phyloP scores from a whole-genome alignment of 2,113 vertebrate genomes.

The Scolopax mira region DNA sequence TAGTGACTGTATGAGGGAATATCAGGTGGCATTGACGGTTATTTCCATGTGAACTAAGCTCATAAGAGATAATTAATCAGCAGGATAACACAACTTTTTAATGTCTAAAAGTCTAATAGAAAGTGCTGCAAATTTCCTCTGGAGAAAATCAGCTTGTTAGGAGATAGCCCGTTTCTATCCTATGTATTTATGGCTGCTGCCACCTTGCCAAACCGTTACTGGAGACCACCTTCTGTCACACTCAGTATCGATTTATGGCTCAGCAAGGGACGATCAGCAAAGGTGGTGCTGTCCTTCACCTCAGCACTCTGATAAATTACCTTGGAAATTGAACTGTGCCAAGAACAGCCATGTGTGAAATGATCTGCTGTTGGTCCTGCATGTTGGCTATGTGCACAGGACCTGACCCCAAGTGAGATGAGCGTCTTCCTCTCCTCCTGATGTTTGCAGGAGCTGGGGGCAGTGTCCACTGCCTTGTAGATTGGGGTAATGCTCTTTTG shows the following conservation, averaged over 20 bases:
- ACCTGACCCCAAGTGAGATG: rapidly evolving
- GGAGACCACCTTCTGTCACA: background rate
- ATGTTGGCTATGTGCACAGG: background rate
- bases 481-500: background rate
- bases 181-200: background rate
- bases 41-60: background rate
- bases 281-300: background rate
- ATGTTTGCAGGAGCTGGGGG: background rate
- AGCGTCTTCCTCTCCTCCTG: background rate
- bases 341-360: background rate
- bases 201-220: background rate
- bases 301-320: background rate
- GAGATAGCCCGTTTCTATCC: background rate
- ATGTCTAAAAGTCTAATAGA: background rate
- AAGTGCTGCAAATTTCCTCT: background rate
- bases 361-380: background rate
- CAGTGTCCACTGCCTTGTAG: background rate
- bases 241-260: background rate
- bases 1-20: background rate
- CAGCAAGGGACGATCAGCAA: background rate
- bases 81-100: background rate
- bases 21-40: background rate
- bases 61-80: background rate
- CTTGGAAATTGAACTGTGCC: background rate
- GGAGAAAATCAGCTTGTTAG: background rate